Conservation (phyloP, 2,113 vertebrate species). For the Cyprinus carpio region DNA sequence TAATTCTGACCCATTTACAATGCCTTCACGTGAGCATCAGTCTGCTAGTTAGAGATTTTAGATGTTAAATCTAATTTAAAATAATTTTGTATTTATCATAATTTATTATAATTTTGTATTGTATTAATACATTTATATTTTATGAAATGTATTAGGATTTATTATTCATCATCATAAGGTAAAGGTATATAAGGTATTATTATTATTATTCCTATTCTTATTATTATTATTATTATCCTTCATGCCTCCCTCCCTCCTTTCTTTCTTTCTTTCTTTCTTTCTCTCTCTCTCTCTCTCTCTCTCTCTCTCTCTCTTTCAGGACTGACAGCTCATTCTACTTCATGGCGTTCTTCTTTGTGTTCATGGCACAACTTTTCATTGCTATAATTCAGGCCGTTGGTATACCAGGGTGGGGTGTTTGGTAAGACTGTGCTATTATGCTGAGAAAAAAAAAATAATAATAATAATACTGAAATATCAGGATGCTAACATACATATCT, state of each 20-base stretch:
- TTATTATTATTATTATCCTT: no score
- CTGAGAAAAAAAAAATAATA: neutral
- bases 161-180: no score
- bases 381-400: slow-evolving; percentile 96
- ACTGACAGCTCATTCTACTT: slow-evolving; percentile 98
- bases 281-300: neutral
- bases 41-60: neutral
- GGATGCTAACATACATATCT: no score
- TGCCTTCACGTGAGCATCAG: slow-evolving; percentile 91
- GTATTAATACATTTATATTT: no score
- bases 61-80: neutral
- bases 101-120: no score
- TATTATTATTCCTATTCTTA: no score
- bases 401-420: slow-evolving; percentile 98
- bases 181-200: no score
- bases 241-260: no score
- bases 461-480: no score
- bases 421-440: slow-evolving; percentile 76
- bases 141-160: no score
- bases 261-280: no score
- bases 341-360: slow-evolving; percentile 98
- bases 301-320: slow-evolving; percentile 69
- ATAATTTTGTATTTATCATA: no score
- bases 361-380: slow-evolving; percentile 96
- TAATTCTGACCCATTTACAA: slow-evolving; percentile 97